Conservation (phyloP, 2,797 vertebrate species). For the Falco concolor region DNA sequence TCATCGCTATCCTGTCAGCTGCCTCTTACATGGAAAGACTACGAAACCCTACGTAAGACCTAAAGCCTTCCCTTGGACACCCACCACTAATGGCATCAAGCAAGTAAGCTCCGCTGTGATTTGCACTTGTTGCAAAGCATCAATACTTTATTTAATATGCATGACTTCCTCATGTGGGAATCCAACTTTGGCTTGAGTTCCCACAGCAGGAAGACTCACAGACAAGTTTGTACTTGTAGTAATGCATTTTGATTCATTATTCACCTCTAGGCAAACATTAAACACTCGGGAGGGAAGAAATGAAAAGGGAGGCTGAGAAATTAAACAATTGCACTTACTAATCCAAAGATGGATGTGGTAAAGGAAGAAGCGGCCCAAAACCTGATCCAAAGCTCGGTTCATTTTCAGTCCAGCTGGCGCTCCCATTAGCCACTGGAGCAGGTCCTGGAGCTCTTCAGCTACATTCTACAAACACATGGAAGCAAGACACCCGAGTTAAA, state of each 20-base stretch:
- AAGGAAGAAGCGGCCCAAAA: constrained; percentile 96
- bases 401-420: constrained; percentile 96
- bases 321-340: constrained; percentile 80
- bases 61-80: not conserved
- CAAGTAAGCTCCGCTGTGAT: not conserved
- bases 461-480: constrained; percentile 74
- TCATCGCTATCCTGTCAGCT: not conserved
- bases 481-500: not conserved
- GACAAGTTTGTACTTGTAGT: constrained; percentile 19
- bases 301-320: not conserved
- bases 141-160: not conserved
- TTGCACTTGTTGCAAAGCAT: not conserved
- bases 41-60: rapidly evolving
- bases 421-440: constrained; percentile 98
- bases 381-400: constrained; percentile 93
- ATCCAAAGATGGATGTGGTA: constrained; percentile 99
- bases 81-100: not conserved
- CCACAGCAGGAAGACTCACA: constrained; percentile 30
- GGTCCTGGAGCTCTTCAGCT: constrained; percentile 86
- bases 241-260: constrained; percentile 10
- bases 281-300: not conserved
- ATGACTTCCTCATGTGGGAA: constrained; percentile 28
- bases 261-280: constrained; percentile 19
- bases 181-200: constrained; percentile 12
- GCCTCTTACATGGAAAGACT: not conserved